A percentile compares a stretch with the other conserved stretches of the same genome.
Evolutionary conservation across 2,113 vertebrate species (phyloP).

Genomic region (Melospiza georgiana): DNA sequence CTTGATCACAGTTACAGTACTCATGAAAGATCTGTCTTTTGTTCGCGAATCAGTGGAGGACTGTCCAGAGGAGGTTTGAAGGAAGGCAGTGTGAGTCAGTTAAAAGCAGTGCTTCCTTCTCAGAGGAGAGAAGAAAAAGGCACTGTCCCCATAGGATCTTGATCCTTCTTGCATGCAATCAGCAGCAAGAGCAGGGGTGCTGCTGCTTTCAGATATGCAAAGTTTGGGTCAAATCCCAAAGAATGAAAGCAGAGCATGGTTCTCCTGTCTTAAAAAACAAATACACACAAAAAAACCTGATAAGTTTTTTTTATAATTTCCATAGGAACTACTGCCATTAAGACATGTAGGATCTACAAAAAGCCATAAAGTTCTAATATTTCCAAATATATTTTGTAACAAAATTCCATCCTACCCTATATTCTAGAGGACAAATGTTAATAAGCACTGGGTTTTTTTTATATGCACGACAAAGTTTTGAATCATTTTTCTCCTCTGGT

Average conservation of each 20-base stretch:
- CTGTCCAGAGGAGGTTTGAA: neutral
- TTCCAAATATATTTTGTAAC: neutral
- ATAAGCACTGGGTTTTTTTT: neutral
- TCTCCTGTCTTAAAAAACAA: neutral
- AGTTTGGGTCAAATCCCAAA: neutral
- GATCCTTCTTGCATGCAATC: neutral
- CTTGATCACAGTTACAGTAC: neutral
- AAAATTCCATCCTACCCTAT: neutral
- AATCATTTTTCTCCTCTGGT: neutral
- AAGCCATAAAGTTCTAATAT: neutral
- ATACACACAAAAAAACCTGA: neutral
- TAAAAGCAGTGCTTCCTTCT: conserved; percentile 13
- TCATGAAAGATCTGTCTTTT: neutral
- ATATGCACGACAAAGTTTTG: neutral
- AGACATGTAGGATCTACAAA: neutral
- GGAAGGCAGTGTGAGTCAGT: neutral
- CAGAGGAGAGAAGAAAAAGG: neutral
- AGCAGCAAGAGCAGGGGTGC: neutral
- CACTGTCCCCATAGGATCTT: neutral
- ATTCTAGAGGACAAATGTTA: neutral
- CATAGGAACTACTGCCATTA: neutral
- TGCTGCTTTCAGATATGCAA: neutral
- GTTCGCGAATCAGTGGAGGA: neutral
- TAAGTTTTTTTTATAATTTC: neutral
- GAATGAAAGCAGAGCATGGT: neutral